These are phyloP conservation scores for Hemicrepidius hirtus DNA, from an alignment of 2,888 invertebrate species.

Conservation along the genomic window DNA sequence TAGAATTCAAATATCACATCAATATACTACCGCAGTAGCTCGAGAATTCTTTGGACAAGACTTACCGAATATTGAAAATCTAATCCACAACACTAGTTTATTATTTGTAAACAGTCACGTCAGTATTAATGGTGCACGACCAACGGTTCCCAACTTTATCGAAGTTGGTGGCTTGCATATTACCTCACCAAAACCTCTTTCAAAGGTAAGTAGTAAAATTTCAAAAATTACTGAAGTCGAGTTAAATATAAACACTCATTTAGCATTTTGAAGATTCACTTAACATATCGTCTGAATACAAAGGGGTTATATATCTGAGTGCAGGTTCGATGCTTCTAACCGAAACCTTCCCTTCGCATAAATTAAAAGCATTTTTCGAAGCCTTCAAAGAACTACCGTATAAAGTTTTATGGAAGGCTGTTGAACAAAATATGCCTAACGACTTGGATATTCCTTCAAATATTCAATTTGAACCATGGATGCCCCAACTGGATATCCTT, in stretches of 20 bases:
- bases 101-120: constrained; percentile 76
- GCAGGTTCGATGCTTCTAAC: constrained; percentile 77
- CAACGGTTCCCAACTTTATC: constrained; percentile 74
- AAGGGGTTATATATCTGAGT: constrained; percentile 75
- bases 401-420: constrained; percentile 75
- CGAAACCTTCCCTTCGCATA: constrained; percentile 74
- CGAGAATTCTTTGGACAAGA: constrained; percentile 73
- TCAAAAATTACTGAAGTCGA: too few relatives aligned
- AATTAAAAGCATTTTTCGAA: constrained; percentile 72
- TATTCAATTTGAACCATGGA: constrained; percentile 74
- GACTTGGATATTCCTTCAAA: constrained; percentile 70
- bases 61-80: constrained; percentile 70
- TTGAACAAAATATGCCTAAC: constrained; percentile 70
- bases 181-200: constrained; percentile 70
- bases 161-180: constrained; percentile 77
- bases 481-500: constrained; percentile 75
- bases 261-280: constrained; percentile 62
- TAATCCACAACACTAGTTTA: constrained; percentile 74
- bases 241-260: constrained; percentile 39
- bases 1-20: background rate
- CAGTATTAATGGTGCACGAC: constrained; percentile 75
- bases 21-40: constrained; percentile 58
- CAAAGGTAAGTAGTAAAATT: constrained; percentile 72
- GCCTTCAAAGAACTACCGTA: constrained; percentile 74
- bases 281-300: constrained; percentile 52